phyloP scores from a whole-genome alignment of 2,797 vertebrate genomes.

The Cirrhinus mrigala region DNA sequence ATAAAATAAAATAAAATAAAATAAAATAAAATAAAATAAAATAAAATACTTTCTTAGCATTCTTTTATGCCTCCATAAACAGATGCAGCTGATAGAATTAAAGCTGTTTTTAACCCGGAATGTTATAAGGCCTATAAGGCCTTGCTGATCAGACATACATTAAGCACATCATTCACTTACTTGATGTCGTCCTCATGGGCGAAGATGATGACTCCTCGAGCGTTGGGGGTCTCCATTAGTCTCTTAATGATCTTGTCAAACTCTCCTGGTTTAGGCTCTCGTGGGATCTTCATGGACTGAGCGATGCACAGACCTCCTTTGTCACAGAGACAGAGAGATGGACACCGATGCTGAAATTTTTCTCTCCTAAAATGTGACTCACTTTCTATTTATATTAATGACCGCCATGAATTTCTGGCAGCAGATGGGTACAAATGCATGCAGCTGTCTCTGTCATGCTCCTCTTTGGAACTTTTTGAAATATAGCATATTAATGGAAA shows the following conservation, averaged over 20 bases:
- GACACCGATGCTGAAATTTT: conserved; percentile 57
- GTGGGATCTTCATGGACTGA: conserved; percentile 92
- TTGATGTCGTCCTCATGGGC: conserved; percentile 94
- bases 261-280: conserved; percentile 86
- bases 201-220: conserved; percentile 90
- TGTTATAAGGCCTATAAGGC: background rate
- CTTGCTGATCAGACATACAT: conserved; percentile 12
- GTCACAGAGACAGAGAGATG: conserved; percentile 50
- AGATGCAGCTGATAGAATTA: no score
- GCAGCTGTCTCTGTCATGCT: conserved; percentile 47
- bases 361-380: conserved; percentile 43
- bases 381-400: conserved; percentile 63
- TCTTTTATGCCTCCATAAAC: background rate
- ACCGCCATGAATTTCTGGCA: conserved; percentile 48
- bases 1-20: background rate
- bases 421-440: conserved; percentile 57
- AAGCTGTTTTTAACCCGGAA: background rate
- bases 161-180: conserved; percentile 69
- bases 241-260: conserved; percentile 88
- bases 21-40: background rate
- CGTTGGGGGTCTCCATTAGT: conserved; percentile 90
- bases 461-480: conserved; percentile 47
- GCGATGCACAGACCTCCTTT: conserved; percentile 90
- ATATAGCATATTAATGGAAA: conserved; percentile 55
- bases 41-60: background rate